Evolutionary conservation across 2,113 vertebrate genomes (phyloP).

Genomic region (Pollachius pollachius): DNA sequence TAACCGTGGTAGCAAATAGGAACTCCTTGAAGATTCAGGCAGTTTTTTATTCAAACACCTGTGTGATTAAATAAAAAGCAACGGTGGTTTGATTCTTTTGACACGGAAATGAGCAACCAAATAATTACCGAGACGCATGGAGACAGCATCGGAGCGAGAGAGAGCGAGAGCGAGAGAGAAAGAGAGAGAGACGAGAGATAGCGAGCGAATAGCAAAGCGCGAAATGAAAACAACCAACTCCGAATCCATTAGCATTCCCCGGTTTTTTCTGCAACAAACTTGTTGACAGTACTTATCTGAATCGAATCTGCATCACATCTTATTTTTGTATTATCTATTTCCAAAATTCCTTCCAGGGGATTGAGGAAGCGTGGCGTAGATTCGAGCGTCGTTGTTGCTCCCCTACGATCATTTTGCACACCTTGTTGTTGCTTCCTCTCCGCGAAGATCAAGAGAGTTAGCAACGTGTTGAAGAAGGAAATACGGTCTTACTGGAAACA

Average conservation of each 20-base stretch:
- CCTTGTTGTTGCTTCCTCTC: slow-evolving; percentile 35
- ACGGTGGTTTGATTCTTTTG: no score
- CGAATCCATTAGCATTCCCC: background rate
- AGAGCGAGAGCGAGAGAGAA: no score
- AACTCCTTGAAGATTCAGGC: background rate
- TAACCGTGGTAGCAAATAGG: background rate
- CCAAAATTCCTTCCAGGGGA: slow-evolving; percentile 28
- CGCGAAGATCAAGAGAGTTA: slow-evolving; percentile 39
- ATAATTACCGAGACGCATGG: no score
- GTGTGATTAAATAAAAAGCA: no score
- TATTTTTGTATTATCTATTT: slow-evolving; percentile 5
- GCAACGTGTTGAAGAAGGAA: slow-evolving; percentile 15
- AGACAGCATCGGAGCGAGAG: no score
- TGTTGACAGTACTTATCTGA: slow-evolving; percentile 20
- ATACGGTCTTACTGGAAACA: slow-evolving; percentile 3
- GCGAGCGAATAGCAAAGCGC: no score
- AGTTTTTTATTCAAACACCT: no score
- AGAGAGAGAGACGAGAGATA: no score
- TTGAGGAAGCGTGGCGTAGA: slow-evolving; percentile 2
- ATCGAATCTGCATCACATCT: slow-evolving; percentile 20
- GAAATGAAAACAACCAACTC: slow-evolving; percentile 1
- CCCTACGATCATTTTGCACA: slow-evolving; percentile 23
- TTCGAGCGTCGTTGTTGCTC: background rate
- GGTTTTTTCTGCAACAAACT: slow-evolving; percentile 24
- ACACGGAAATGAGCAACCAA: no score